Evolutionary conservation across 2,888 invertebrate genomes (phyloP).

Genomic region (Mesochorus sp.): DNA sequence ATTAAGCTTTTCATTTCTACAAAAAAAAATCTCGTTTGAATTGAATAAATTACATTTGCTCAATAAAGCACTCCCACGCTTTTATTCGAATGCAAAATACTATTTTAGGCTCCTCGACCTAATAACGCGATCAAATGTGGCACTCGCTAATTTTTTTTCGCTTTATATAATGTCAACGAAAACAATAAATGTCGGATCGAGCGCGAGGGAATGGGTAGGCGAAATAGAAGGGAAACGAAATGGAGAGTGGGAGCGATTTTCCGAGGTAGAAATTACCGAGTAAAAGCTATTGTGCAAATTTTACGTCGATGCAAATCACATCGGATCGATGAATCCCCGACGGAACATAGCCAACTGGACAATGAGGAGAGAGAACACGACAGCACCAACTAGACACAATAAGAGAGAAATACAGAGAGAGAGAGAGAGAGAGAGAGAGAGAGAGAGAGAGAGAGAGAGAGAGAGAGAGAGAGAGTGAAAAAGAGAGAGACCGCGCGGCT

Average conservation of each 20-base stretch:
- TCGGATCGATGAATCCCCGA: conserved; percentile 65
- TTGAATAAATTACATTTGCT: conserved; percentile 12
- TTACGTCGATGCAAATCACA: conserved; percentile 57
- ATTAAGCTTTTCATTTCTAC: background rate
- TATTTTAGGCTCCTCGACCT: background rate
- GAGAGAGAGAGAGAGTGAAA: no score
- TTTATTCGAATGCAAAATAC: background rate
- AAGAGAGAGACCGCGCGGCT: conserved; percentile 23
- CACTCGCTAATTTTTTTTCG: conserved; percentile 8
- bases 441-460: conserved; percentile 3
- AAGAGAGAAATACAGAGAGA: background rate
- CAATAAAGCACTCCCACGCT: background rate
- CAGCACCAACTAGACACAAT: background rate
- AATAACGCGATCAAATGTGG: conserved; percentile 2
- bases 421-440: conserved; percentile 1
- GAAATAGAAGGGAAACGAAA: background rate
- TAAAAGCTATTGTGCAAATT: conserved; percentile 55
- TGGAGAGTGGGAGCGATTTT: conserved; percentile 41
- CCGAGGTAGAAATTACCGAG: conserved; percentile 51
- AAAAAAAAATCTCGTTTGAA: background rate
- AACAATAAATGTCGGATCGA: conserved; percentile 19
- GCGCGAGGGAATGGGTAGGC: background rate
- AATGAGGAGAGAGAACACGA: conserved; percentile 25
- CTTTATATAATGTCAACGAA: conserved; percentile 29
- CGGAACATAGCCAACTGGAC: conserved; percentile 43